Conservation (phyloP, 2,113 vertebrate genomes). For the Apodemus sylvaticus region DNA sequence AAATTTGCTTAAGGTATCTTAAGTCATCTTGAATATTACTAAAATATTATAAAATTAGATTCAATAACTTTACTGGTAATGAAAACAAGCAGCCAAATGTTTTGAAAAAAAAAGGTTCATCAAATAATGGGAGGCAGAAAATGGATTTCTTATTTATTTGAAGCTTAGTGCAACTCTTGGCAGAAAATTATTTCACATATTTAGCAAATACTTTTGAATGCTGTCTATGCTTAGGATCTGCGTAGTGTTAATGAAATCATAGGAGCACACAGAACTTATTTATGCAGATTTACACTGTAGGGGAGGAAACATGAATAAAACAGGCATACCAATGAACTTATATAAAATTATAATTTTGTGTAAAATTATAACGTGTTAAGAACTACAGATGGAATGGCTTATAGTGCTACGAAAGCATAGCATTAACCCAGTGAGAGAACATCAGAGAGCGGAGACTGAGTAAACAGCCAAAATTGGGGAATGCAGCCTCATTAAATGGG, state of each 20-base stretch:
- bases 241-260: not conserved
- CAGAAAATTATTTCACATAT: not conserved
- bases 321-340: not conserved
- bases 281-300: not conserved
- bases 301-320: not conserved
- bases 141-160: not conserved
- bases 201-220: slow-evolving; percentile 17
- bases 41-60: slow-evolving; percentile 22
- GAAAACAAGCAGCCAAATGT: not conserved
- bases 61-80: not conserved
- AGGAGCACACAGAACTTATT: not conserved
- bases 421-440: not conserved
- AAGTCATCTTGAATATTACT: not conserved
- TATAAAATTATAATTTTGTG: slow-evolving; percentile 12
- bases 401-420: not conserved
- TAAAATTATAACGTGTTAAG: slow-evolving; percentile 35
- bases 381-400: not conserved
- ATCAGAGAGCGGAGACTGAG: not conserved
- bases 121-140: not conserved
- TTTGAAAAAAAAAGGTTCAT: not conserved
- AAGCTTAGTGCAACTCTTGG: not conserved
- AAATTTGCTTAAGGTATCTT: not conserved
- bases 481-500: not conserved
- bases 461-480: not conserved
- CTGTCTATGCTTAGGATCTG: not conserved